Percentiles rank a stretch among this genome's conserved stretches.
These are phyloP conservation scores for Sebastes steindachneri DNA, from an alignment of 2,797 vertebrate genomes.

Conservation along the genomic window DNA sequence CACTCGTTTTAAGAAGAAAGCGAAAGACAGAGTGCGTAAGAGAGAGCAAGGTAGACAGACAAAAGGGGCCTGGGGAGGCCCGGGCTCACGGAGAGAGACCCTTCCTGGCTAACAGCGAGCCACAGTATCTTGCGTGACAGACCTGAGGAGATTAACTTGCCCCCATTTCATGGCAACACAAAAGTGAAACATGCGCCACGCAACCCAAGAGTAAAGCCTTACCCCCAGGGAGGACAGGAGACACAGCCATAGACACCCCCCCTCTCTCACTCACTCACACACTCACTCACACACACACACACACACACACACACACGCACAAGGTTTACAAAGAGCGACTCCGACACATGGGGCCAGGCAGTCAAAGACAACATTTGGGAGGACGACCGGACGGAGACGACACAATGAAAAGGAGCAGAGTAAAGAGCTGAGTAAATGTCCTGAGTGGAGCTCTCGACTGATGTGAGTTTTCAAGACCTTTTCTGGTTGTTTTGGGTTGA, in stretches of 20 bases:
- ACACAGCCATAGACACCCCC: constrained; percentile 62
- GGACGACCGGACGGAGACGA: constrained; percentile 34
- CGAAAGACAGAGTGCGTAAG: constrained; percentile 15
- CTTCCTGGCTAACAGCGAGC: constrained; percentile 57
- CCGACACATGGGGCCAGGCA: constrained; percentile 33
- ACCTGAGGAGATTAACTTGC: constrained; percentile 81
- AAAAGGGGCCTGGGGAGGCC: constrained; percentile 51
- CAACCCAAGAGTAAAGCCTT: constrained; percentile 77
- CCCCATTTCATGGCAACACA: constrained; percentile 77
- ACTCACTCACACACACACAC: constrained; percentile 19
- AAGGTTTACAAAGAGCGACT: constrained; percentile 41
- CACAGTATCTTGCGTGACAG: constrained; percentile 75
- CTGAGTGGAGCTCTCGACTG: constrained; percentile 18
- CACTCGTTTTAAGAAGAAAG: constrained; percentile 27
- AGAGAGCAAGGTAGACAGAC: constrained; percentile 48
- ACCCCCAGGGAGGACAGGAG: constrained; percentile 64
- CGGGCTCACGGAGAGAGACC: constrained; percentile 54
- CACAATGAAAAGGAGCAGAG: constrained; percentile 12
- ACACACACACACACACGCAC: not conserved
- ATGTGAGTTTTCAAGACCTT: not conserved
- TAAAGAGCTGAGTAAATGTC: constrained; percentile 26
- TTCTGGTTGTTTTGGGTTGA: not conserved
- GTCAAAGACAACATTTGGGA: constrained; percentile 44
- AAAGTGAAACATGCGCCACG: constrained; percentile 80
- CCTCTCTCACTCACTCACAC: constrained; percentile 14